These are phyloP conservation scores for Pecten maximus DNA, from an alignment of 2,888 invertebrate species.

Conservation along the genomic window DNA sequence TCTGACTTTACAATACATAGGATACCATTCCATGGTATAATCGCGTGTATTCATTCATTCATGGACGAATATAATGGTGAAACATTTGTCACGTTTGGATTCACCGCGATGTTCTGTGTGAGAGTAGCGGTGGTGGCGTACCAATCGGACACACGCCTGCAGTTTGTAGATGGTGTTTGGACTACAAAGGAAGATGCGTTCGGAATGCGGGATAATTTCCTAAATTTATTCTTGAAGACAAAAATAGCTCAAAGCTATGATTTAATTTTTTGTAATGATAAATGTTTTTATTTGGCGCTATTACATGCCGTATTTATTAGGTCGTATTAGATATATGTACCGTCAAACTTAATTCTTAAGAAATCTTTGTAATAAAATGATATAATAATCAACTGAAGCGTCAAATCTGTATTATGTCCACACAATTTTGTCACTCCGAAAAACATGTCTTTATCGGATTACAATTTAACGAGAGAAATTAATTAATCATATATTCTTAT, in stretches of 20 bases:
- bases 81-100: slow-evolving; percentile 61
- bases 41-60: slow-evolving; percentile 50
- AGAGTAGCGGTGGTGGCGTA: slow-evolving; percentile 57
- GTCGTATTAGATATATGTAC: too few relatives aligned
- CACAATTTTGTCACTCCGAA: too few relatives aligned
- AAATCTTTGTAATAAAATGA: too few relatives aligned
- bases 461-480: too few relatives aligned
- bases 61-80: slow-evolving; percentile 57
- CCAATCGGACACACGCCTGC: not conserved
- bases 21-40: not conserved
- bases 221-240: not conserved
- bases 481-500: too few relatives aligned
- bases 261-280: not conserved
- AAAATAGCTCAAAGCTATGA: not conserved
- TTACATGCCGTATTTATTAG: too few relatives aligned
- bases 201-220: not conserved
- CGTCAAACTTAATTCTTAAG: too few relatives aligned
- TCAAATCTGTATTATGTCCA: too few relatives aligned
- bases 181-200: not conserved
- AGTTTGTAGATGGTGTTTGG: not conserved
- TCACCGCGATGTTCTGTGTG: slow-evolving; percentile 62
- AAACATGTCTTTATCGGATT: too few relatives aligned
- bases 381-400: too few relatives aligned
- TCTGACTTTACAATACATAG: not conserved
- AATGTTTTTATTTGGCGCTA: too few relatives aligned